phyloP scores from a whole-genome alignment of 2,797 vertebrate genomes.

The Megalops cyprinoides region DNA sequence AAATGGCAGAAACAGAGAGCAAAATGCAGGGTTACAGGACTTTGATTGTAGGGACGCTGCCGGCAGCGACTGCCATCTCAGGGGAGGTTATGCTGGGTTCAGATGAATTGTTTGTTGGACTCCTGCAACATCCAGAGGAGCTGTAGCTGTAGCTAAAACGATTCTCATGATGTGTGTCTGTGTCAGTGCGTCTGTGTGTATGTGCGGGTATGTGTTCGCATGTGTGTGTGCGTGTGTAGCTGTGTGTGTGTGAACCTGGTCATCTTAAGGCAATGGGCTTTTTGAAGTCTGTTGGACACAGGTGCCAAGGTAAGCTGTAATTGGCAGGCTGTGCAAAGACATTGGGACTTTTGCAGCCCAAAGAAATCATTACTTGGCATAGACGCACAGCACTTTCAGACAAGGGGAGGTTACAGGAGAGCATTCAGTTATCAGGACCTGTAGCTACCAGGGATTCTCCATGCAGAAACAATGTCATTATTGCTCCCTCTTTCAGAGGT shows the following conservation, averaged over 20 bases:
- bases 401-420: not conserved
- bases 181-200: slow-evolving; percentile 18
- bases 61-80: not conserved
- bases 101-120: not conserved
- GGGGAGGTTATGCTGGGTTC: not conserved
- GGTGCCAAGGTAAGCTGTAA: not conserved
- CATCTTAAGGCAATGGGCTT: not conserved
- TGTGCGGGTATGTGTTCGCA: not conserved
- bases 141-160: too few species aligned
- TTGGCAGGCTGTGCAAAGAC: not conserved
- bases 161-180: too few species aligned
- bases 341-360: not conserved
- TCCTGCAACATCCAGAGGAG: too few species aligned
- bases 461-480: not conserved
- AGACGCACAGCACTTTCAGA: not conserved
- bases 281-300: not conserved
- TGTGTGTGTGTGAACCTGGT: too few species aligned
- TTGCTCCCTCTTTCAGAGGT: not conserved
- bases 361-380: not conserved
- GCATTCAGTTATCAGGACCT: not conserved
- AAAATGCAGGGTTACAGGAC: not conserved
- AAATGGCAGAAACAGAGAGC: not conserved
- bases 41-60: not conserved
- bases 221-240: slow-evolving; percentile 18
- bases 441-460: not conserved